Conservation (phyloP, 2,888 invertebrate species). For the Tinea semifulvella region DNA sequence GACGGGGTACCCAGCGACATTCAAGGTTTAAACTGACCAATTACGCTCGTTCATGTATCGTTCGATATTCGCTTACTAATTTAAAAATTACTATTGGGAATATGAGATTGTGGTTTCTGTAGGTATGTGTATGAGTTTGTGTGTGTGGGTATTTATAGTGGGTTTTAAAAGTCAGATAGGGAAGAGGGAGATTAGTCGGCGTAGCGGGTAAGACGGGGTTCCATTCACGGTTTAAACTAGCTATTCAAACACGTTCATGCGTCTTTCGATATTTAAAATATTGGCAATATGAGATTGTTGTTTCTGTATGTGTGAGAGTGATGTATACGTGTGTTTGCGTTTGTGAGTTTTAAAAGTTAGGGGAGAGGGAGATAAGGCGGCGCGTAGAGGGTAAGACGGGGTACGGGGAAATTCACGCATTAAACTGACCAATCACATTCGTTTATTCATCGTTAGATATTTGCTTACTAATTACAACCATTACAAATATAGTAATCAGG, state of each 20-base stretch:
- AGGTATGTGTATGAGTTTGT: no score
- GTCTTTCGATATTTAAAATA: background rate
- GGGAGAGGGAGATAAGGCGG: constrained; percentile 15
- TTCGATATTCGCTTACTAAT: no score
- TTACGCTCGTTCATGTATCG: constrained; percentile 15
- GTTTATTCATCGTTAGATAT: constrained; percentile 13
- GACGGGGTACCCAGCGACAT: constrained; percentile 15
- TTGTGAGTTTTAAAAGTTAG: no score
- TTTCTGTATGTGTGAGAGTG: no score
- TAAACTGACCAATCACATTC: constrained; percentile 16
- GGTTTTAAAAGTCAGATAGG: no score
- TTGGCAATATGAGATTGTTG: no score
- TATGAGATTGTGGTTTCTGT: no score
- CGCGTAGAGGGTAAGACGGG: constrained; percentile 16
- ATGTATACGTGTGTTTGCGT: no score
- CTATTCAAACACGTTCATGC: constrained; percentile 15
- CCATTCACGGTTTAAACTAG: constrained; percentile 15
- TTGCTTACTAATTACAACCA: background rate
- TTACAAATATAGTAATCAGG: background rate
- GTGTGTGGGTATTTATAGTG: no score
- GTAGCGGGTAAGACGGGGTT: constrained; percentile 15
- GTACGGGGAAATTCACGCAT: constrained; percentile 15
- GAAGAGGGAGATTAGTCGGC: constrained; percentile 14
- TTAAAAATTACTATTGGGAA: no score
- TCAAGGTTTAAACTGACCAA: constrained; percentile 16